phyloP scores from a whole-genome alignment of 2,888 invertebrate species.

The Mycalesis mineus region DNA sequence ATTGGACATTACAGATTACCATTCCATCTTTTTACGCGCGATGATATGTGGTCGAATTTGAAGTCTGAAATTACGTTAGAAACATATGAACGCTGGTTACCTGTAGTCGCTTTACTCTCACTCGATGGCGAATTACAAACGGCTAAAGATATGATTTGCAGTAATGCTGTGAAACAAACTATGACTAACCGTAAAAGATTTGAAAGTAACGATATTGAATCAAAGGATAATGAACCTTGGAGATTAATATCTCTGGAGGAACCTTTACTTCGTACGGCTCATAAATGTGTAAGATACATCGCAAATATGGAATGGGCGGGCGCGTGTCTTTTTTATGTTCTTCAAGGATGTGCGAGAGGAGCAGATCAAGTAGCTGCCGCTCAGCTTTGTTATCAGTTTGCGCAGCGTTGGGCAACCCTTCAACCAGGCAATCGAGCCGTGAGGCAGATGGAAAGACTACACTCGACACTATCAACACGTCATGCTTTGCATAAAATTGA shows the following conservation, averaged over 20 bases:
- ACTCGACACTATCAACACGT: slow-evolving; percentile 67
- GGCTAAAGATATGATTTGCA: slow-evolving; percentile 74
- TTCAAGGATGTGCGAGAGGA: slow-evolving; percentile 71
- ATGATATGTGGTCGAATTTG: slow-evolving; percentile 73
- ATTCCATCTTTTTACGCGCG: slow-evolving; percentile 69
- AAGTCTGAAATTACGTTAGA: slow-evolving; percentile 73
- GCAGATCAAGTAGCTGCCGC: slow-evolving; percentile 75
- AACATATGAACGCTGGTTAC: slow-evolving; percentile 71
- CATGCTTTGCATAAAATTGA: slow-evolving; percentile 70
- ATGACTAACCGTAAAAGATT: slow-evolving; percentile 65
- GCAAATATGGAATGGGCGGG: slow-evolving; percentile 77
- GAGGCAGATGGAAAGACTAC: slow-evolving; percentile 69
- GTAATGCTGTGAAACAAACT: slow-evolving; percentile 73
- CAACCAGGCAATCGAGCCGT: slow-evolving; percentile 71
- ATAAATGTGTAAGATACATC: slow-evolving; percentile 68
- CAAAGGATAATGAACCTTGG: slow-evolving; percentile 63
- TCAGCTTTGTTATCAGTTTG: slow-evolving; percentile 71
- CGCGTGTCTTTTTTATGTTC: slow-evolving; percentile 71
- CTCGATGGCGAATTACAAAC: slow-evolving; percentile 66
- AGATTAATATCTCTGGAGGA: slow-evolving; percentile 62
- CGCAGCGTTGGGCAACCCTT: slow-evolving; percentile 69
- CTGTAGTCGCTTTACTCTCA: slow-evolving; percentile 58
- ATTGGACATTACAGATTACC: slow-evolving; percentile 70
- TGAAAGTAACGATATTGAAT: slow-evolving; percentile 43
- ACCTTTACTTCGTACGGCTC: slow-evolving; percentile 65